Percentiles rank a stretch among this genome's conserved stretches.
Conservation (phyloP, 37 sponge, comb jelly and placozoan genomes). For the Oopsacas minuta region DNA sequence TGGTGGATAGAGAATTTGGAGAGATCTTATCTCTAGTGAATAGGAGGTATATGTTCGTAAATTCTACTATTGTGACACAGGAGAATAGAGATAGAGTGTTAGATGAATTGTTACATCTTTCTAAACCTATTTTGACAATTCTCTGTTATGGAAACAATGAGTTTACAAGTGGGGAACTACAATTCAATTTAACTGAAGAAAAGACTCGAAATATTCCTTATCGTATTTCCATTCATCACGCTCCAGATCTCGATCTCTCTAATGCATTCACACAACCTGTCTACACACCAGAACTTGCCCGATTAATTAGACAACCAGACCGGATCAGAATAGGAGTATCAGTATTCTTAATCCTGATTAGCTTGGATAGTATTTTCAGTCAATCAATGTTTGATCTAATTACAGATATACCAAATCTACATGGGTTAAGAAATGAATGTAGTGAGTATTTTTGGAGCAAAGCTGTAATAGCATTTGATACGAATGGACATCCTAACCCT, state of each 20-base stretch:
- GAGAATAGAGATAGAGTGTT: background rate
- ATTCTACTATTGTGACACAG: background rate
- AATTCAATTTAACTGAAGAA: background rate
- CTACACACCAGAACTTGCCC: background rate
- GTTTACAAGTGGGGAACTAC: background rate
- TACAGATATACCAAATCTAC: background rate
- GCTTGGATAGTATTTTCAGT: background rate
- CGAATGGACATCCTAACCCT: background rate
- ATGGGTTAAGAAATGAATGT: background rate
- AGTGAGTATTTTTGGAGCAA: background rate
- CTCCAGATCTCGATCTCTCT: background rate
- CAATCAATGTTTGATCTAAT: background rate
- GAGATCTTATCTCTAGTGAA: background rate
- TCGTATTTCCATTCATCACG: background rate
- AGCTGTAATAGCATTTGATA: background rate
- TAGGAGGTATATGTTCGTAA: background rate
- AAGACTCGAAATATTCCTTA: background rate
- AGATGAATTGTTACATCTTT: background rate
- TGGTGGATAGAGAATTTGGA: background rate
- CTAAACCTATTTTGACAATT: background rate
- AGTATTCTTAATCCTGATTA: background rate
- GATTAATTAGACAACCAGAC: background rate
- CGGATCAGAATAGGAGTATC: background rate
- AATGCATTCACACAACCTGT: background rate
- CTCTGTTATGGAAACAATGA: background rate